phyloP scores from a whole-genome alignment of 2,797 vertebrate genomes.

The Falco naumanni region DNA sequence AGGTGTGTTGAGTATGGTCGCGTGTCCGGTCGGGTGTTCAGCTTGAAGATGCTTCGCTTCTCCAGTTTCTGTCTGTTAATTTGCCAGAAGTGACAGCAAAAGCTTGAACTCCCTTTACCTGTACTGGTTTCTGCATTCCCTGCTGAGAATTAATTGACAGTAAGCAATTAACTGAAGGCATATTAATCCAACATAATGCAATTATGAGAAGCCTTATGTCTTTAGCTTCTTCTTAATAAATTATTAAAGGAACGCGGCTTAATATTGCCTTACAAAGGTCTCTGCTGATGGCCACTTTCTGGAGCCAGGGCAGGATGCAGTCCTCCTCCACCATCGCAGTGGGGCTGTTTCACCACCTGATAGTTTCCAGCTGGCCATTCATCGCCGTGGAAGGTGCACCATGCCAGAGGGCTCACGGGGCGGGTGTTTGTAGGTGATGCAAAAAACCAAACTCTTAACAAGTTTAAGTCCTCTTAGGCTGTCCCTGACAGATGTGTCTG shows the following conservation, averaged over 20 bases:
- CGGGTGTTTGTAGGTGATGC: no score
- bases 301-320: not conserved
- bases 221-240: not conserved
- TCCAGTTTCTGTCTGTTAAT: no score
- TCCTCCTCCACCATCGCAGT: not conserved
- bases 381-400: no score
- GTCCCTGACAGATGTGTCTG: not conserved
- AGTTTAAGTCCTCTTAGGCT: not conserved
- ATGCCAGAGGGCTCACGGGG: no score
- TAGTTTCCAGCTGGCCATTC: not conserved
- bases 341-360: not conserved
- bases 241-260: not conserved
- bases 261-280: not conserved
- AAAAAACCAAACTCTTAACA: no score
- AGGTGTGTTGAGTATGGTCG: rapidly evolving
- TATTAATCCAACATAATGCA: not conserved
- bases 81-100: no score
- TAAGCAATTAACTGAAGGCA: not conserved
- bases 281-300: not conserved
- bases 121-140: no score
- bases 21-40: no score
- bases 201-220: not conserved
- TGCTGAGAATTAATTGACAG: not conserved
- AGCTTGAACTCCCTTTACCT: no score
- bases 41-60: no score